phyloP scores from a whole-genome alignment of 2,797 vertebrate genomes.

The Lithobates pipiens region DNA sequence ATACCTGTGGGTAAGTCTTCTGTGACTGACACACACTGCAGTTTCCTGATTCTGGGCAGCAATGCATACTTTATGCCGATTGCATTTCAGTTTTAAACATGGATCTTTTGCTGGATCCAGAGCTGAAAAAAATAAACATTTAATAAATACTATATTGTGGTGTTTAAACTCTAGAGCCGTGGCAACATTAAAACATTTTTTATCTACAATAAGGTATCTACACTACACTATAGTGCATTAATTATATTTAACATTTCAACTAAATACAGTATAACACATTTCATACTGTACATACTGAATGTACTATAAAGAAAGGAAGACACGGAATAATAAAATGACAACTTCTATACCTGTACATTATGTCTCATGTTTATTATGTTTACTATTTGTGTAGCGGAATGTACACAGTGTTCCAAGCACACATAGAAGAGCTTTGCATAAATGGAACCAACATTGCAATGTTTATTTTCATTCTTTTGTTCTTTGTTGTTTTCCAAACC shows the following conservation, averaged over 20 bases:
- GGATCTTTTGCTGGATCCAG: slow-evolving; percentile 94
- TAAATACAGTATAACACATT: too few relatives aligned
- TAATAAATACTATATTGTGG: neutral
- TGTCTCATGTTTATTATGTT: neutral
- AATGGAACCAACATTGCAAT: neutral
- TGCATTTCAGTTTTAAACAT: slow-evolving; percentile 95
- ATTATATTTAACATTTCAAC: neutral
- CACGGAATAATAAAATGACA: neutral
- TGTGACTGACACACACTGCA: slow-evolving; percentile 90
- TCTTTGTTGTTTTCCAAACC: too few relatives aligned
- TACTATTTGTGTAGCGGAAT: neutral
- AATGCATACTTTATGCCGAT: slow-evolving; percentile 93
- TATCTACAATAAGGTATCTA: too few relatives aligned
- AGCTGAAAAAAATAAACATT: slow-evolving; percentile 72
- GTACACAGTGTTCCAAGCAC: neutral
- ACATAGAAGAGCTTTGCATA: neutral
- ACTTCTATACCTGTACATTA: neutral
- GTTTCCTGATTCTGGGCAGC: slow-evolving; percentile 89
- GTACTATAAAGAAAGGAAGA: neutral
- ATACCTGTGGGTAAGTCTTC: slow-evolving; percentile 88
- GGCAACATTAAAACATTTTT: neutral
- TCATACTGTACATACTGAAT: neutral
- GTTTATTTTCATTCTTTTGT: too few relatives aligned
- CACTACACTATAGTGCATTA: too few relatives aligned
- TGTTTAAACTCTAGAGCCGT: neutral